Conservation (phyloP, 1,140 invertebrate genomes). For the Papilio machaon region DNA sequence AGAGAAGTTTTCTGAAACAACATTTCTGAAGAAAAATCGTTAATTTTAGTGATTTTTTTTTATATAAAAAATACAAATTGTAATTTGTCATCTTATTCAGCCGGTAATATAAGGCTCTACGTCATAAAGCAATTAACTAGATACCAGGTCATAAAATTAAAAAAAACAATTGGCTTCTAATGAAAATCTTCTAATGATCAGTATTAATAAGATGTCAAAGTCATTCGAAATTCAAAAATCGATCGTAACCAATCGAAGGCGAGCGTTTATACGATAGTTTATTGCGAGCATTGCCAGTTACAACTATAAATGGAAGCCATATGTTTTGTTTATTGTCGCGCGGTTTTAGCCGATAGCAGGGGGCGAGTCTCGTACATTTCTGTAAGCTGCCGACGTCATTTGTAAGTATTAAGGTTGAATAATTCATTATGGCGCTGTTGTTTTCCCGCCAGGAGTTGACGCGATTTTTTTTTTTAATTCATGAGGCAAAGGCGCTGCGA, state of each 20-base stretch:
- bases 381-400: conserved; percentile 51
- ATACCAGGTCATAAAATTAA: too few species aligned
- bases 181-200: too few species aligned
- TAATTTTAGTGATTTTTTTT: too few species aligned
- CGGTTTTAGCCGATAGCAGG: conserved; percentile 44
- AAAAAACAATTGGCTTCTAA: too few species aligned
- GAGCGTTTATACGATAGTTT: conserved; percentile 44
- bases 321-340: conserved; percentile 55
- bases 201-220: too few species aligned
- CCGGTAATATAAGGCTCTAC: too few species aligned
- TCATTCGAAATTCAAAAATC: conserved; percentile 34
- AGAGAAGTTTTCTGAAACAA: not conserved
- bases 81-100: too few species aligned
- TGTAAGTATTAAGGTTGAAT: conserved; percentile 58
- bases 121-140: too few species aligned
- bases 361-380: conserved; percentile 41
- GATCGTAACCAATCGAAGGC: conserved; percentile 25
- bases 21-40: too few species aligned
- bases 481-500: conserved; percentile 42
- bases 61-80: too few species aligned
- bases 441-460: conserved; percentile 59
- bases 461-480: conserved; percentile 47
- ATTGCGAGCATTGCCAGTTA: conserved; percentile 41
- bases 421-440: conserved; percentile 60
- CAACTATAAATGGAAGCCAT: conserved; percentile 55